phyloP scores from a whole-genome alignment of 2,113 vertebrate species.

The Phodopus roborovskii region DNA sequence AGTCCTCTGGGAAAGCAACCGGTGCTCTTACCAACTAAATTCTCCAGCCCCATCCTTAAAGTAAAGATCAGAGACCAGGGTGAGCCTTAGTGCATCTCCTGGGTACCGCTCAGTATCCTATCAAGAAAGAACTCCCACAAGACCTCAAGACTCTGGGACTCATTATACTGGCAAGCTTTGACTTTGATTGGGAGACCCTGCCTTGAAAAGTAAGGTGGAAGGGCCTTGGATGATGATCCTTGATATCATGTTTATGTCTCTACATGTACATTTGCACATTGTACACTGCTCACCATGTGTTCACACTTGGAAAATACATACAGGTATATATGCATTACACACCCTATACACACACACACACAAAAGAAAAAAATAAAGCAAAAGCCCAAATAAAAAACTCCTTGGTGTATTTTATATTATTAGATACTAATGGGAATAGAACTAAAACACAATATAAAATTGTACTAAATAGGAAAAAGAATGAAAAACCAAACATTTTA shows the following conservation, averaged over 20 bases:
- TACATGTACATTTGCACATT: too few relatives aligned
- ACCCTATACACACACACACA: not conserved
- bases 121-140: not conserved
- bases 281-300: not conserved
- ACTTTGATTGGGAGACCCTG: not conserved
- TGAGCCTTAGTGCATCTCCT: not conserved
- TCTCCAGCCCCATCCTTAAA: not conserved
- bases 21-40: not conserved
- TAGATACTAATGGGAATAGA: constrained; percentile 18
- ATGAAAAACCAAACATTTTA: too few relatives aligned
- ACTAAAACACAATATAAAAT: constrained; percentile 20
- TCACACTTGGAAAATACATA: not conserved
- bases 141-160: not conserved
- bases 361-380: not conserved
- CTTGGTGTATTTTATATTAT: constrained; percentile 36
- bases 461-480: constrained; percentile 27
- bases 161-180: not conserved
- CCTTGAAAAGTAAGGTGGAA: not conserved
- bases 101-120: not conserved
- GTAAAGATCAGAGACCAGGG: not conserved
- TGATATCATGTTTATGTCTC: not conserved
- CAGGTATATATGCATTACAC: not conserved
- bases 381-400: not conserved
- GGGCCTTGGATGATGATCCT: not conserved
- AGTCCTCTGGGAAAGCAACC: not conserved